Base-by-base conservation (phyloP, 1,140 invertebrate genomes). In the Brachionus paranguensis region DNA sequence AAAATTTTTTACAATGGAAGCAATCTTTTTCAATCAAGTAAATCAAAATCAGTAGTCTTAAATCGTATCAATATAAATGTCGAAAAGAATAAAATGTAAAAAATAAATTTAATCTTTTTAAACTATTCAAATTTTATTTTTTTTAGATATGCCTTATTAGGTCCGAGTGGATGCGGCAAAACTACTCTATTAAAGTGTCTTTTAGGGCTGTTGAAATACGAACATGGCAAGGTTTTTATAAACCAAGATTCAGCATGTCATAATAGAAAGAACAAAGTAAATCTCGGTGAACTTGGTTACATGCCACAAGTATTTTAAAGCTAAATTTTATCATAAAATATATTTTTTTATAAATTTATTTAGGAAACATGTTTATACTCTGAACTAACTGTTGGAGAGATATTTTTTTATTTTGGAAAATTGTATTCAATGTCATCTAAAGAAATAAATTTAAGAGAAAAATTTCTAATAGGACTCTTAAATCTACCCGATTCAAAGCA, bases 381-480 rank as follows among this genome's bases (percentile, higher is more conserved):
- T 0, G 95, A 97, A 89, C 96, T 98, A 88, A 94, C 95, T 0
- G 97, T 97, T 85, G 92, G 93, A 84, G 96, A 98, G 88, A 97
- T 96, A 0, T 93, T 98, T 92, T 93, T 94, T 91, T 98, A 97
- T 88, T 98, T 98, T 89, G 96, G 96, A 20, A 94, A 95, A 92
- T 94, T 98, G 86, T 95, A 96, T 87, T 94, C 94, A 76, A 96
- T 98, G 95, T 91, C 84, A 27, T 85, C 93, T 2, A 88, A 91
- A 37, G 93, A 94, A 87, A 95, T 97, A 94, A 93, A 87, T 93
- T 93, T 3, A 94, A 95, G 91, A 94, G 92, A 95, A 84, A 92
- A 93, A 84, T 98, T 98, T 89, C 91, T 98, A 3, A 88, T 97
- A 0, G 93, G 95, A 86, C 96, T 98, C 50, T 83, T 89, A 3